These are phyloP conservation scores for Eriosoma lanigerum DNA, from an alignment of 1,140 invertebrate genomes.

Conservation along the genomic window DNA sequence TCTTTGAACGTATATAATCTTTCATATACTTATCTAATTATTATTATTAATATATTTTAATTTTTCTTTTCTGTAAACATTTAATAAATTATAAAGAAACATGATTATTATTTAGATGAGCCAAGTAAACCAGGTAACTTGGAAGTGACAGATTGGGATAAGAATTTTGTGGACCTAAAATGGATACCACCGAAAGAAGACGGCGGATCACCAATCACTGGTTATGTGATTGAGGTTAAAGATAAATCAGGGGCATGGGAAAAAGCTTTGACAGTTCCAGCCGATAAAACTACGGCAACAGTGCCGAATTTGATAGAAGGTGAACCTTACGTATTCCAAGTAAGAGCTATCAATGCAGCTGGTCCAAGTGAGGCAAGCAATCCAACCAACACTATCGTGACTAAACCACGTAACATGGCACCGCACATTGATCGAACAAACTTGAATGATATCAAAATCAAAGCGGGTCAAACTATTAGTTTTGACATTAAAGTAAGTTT, in stretches of 20 bases:
- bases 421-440: constrained; percentile 87
- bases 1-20: too few species aligned
- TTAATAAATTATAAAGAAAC: too few species aligned
- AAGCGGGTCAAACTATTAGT: constrained; percentile 83
- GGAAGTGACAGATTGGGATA: constrained; percentile 93
- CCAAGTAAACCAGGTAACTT: constrained; percentile 90
- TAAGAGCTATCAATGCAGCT: constrained; percentile 87
- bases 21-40: constrained; percentile 29
- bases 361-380: constrained; percentile 91
- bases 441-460: constrained; percentile 80
- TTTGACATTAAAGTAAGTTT: constrained; percentile 71
- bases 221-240: constrained; percentile 89
- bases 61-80: too few species aligned
- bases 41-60: too few species aligned
- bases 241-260: constrained; percentile 93
- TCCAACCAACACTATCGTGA: constrained; percentile 82
- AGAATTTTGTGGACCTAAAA: constrained; percentile 87
- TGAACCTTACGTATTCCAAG: constrained; percentile 87
- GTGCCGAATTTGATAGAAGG: constrained; percentile 89
- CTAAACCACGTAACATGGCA: constrained; percentile 82
- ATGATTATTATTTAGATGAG: constrained; percentile 71
- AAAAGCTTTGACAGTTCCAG: constrained; percentile 81
- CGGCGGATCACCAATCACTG: constrained; percentile 83
- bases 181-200: constrained; percentile 81
- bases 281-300: constrained; percentile 75